Percentiles rank a stretch among this genome's conserved stretches.
phyloP scores from a whole-genome alignment of 2,888 invertebrate species.

The Ashinkailepas kermadecensis region DNA sequence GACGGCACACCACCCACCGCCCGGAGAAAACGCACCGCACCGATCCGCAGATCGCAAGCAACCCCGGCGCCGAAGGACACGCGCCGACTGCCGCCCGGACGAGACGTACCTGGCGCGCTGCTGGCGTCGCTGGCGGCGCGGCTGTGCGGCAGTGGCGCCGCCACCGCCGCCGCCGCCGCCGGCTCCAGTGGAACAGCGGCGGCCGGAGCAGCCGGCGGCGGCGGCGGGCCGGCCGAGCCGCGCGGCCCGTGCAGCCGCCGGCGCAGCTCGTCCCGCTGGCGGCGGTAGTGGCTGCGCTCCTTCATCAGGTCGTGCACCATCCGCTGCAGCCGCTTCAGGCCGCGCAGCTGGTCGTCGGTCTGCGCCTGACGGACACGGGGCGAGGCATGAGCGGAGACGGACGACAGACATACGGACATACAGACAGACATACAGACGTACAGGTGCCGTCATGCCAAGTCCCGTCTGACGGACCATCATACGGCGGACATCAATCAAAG shows the following conservation, averaged over 20 bases:
- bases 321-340: slow-evolving; percentile 15
- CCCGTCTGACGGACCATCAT: too few species aligned
- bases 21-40: too few species aligned
- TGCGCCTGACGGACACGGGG: background rate
- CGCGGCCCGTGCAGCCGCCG: background rate
- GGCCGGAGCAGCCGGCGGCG: background rate
- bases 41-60: too few species aligned
- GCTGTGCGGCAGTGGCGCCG: background rate
- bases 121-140: slow-evolving; percentile 6
- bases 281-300: slow-evolving; percentile 8
- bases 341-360: background rate
- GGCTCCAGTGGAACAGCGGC: background rate
- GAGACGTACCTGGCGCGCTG: background rate
- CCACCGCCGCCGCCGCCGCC: background rate
- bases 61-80: too few species aligned
- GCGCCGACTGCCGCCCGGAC: too few species aligned
- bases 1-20: too few species aligned
- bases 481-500: too few species aligned
- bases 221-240: background rate
- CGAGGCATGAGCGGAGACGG: background rate
- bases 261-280: slow-evolving; percentile 16
- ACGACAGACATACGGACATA: background rate
- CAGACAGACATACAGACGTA: background rate
- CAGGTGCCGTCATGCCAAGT: too few species aligned
- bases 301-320: slow-evolving; percentile 20